Base-by-base conservation (phyloP, 2,888 invertebrate species). In the Linnaemya tessellans region DNA sequence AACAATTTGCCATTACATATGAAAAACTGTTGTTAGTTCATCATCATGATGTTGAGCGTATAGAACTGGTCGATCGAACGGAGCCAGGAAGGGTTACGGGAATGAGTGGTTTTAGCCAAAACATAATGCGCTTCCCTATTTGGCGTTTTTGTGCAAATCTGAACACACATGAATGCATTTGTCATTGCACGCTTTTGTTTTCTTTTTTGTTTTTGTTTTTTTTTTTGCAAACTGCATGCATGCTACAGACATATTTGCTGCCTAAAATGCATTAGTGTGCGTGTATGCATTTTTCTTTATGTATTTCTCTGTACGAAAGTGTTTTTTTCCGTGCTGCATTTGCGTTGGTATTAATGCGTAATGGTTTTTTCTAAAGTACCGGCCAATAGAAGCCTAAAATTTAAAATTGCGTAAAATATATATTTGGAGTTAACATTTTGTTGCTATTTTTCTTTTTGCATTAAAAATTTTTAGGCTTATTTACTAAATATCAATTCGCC, bases 311-410 rank as follows among this genome's bases (percentile, higher is more conserved):
- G n/a, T 9, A 13, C 51, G 18, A 62, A 35, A 46, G 54, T 30
- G 25, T 41, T 38, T 68, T 71, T 68, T 7, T 41, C 35, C 1
- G 41, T 13, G 11, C 11, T 35, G 41, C 38, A 13, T 46, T n/a
- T 68, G 67, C 18, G 11, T 70, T 22, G 18, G 60, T 62, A 67
- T 67, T 74, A 62, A 73, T 80, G 71, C 71, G 71, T 80, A 51
- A n/a, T 67, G 20, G 30, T 58, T 77, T 71, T 74, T 75, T 65
- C n/a, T 60, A 18, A 54, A 68, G 41, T 46, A 43, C 79, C 74
- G 43, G 82, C 85, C 82, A 85, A 82, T 82, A 70, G 58, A 56
- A 85, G 46, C 46, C 85, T 75, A 75, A 82, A 79, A 75, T 70
- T 82, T 75, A 75, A 82, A 79, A 75, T 70, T 82, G 70, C 60